Percentiles rank a stretch among this genome's conserved stretches.
phyloP scores from a whole-genome alignment of 92 coral and sea anemone genomes.

The Epizoanthus scotinus region DNA sequence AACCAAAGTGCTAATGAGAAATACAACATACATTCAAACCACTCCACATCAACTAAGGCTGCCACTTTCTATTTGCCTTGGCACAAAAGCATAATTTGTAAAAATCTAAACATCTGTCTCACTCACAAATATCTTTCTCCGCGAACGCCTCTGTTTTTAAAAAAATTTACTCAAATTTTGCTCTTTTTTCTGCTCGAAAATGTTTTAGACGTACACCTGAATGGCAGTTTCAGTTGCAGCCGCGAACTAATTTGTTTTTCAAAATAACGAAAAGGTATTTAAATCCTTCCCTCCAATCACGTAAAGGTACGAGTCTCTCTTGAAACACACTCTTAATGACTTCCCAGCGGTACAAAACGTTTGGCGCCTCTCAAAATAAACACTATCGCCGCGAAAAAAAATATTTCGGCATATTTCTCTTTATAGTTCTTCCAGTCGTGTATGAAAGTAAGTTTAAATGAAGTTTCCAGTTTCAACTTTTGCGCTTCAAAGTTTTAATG shows the following conservation, averaged over 20 bases:
- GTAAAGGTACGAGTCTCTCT: constrained; percentile 8
- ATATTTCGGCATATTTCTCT: background rate
- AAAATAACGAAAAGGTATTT: constrained; percentile 33
- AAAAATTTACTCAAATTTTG: constrained; percentile 9
- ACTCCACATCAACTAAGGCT: constrained; percentile 24
- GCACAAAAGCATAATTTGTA: constrained; percentile 42
- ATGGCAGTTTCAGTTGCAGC: constrained; percentile 16
- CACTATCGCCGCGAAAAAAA: constrained; percentile 12
- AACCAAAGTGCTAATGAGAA: constrained; percentile 42
- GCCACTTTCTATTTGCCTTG: constrained; percentile 43
- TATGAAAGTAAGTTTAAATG: constrained; percentile 9
- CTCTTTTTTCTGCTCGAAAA: constrained; percentile 17
- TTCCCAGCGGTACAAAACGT: constrained; percentile 36
- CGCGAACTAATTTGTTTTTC: constrained; percentile 1
- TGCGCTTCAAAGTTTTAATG: constrained; percentile 65
- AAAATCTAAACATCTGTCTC: constrained; percentile 41
- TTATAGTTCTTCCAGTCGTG: background rate
- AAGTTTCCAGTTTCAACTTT: constrained; percentile 47
- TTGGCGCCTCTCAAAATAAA: constrained; percentile 45
- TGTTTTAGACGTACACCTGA: background rate
- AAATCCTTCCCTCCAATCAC: constrained; percentile 17
- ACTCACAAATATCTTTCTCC: constrained; percentile 28
- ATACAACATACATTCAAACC: constrained; percentile 38
- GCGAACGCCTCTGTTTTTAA: constrained; percentile 22
- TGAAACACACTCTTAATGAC: constrained; percentile 36